phyloP scores from a whole-genome alignment of 2,113 vertebrate genomes.

The Heterotilapia buettikoferi region DNA sequence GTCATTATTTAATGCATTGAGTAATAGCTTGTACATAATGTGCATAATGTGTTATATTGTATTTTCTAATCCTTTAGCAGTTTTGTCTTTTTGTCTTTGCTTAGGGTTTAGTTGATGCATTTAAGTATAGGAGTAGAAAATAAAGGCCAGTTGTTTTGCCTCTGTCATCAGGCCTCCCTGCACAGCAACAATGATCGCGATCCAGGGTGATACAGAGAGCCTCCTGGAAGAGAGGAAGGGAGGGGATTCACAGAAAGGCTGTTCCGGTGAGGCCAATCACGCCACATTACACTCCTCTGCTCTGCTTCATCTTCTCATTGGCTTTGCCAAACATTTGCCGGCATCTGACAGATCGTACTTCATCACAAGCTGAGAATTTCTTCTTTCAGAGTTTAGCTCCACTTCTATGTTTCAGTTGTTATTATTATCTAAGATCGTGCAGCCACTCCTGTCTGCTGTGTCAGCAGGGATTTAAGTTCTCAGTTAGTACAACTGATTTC shows the following conservation, averaged over 20 bases:
- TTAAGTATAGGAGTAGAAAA: background rate
- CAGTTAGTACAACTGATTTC: background rate
- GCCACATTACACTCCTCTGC: background rate
- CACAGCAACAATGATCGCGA: constrained; percentile 84
- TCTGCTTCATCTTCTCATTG: background rate
- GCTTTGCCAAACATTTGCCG: background rate
- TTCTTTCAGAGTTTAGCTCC: background rate
- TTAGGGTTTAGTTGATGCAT: background rate
- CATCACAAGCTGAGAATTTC: background rate
- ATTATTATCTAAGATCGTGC: background rate
- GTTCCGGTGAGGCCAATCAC: constrained; percentile 72
- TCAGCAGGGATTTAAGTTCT: background rate
- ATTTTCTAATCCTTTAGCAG: background rate
- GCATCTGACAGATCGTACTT: background rate
- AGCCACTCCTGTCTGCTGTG: background rate
- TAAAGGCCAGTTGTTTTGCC: background rate
- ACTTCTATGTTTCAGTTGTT: background rate
- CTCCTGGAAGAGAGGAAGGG: constrained; percentile 88
- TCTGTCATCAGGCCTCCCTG: constrained; percentile 82
- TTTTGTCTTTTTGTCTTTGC: background rate
- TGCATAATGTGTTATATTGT: background rate
- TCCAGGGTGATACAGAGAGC: constrained; percentile 84
- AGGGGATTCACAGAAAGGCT: constrained; percentile 82
- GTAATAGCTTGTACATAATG: background rate
- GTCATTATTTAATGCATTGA: background rate